Percentiles rank a stretch among this genome's conserved stretches.
phyloP scores from a whole-genome alignment of 2,797 vertebrate genomes.

The Poecilia gillii region DNA sequence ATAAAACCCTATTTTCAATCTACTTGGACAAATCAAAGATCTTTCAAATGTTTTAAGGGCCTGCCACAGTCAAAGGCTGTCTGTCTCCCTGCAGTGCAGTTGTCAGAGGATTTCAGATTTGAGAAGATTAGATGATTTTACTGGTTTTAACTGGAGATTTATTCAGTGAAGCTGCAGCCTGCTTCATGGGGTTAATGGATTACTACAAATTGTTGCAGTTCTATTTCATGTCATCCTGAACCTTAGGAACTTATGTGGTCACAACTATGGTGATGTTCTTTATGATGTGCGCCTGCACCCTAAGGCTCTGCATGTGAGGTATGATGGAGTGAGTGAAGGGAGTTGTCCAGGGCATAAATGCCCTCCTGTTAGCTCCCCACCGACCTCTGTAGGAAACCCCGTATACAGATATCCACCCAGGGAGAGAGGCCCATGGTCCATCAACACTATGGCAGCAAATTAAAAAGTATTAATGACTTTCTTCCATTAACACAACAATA shows the following conservation, averaged over 20 bases:
- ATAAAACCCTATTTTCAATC: constrained; percentile 32
- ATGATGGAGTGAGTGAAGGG: background rate
- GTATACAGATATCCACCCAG: background rate
- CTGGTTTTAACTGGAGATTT: background rate
- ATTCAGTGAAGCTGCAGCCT: background rate
- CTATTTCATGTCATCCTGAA: background rate
- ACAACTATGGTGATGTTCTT: background rate
- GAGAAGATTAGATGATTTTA: constrained; percentile 13
- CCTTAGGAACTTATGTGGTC: background rate
- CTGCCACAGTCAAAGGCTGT: background rate
- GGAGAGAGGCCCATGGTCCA: background rate
- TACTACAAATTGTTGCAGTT: background rate
- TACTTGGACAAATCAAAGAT: background rate
- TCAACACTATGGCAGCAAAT: background rate
- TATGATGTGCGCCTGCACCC: background rate
- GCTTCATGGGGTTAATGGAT: background rate
- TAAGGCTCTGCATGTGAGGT: background rate
- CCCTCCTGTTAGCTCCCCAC: background rate
- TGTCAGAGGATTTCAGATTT: constrained; percentile 17
- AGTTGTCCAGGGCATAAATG: background rate
- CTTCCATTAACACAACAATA: background rate
- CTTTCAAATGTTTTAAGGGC: background rate
- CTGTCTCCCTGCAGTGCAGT: constrained; percentile 5
- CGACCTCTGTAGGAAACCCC: no score
- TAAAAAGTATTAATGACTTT: no score